Evolutionary conservation across 2,888 invertebrate species (phyloP).

Genomic region (Pollenia griseotomentosa): DNA sequence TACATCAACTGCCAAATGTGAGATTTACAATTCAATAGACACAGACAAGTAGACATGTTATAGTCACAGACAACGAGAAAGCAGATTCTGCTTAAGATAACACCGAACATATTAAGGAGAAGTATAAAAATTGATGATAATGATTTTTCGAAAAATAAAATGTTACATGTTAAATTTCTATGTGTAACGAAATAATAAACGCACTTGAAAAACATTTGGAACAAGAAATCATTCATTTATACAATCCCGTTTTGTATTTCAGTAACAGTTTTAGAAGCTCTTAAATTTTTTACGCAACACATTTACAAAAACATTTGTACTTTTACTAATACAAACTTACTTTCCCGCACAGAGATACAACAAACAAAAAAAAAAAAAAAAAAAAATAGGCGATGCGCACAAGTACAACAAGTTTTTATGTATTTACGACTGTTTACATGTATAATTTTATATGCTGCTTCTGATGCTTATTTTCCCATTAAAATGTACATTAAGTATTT

Average conservation of each 20-base stretch:
- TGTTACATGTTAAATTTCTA: neutral
- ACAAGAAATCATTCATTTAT: slow-evolving; percentile 4
- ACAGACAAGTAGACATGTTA: neutral
- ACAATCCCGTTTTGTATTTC: neutral
- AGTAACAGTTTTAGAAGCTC: neutral
- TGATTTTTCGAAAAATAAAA: slow-evolving; percentile 29
- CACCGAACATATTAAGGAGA: slow-evolving; percentile 2
- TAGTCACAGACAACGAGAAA: neutral
- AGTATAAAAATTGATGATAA: slow-evolving; percentile 15
- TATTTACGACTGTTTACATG: no score
- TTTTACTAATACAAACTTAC: no score
- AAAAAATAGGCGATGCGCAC: neutral
- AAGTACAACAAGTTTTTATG: neutral
- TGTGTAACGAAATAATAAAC: slow-evolving; percentile 1
- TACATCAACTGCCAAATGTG: slow-evolving; percentile 68
- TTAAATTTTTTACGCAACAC: neutral
- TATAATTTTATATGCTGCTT: slow-evolving; percentile 15
- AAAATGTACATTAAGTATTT: slow-evolving; percentile 40
- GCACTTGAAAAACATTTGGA: slow-evolving; percentile 15
- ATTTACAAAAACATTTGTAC: neutral
- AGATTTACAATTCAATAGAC: slow-evolving; percentile 13
- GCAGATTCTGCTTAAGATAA: slow-evolving; percentile 13
- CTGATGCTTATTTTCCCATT: slow-evolving; percentile 42
- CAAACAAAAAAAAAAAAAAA: neutral
- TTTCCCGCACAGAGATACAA: no score